Evolutionary conservation across 2,888 invertebrate species (phyloP).

Genomic region (Ryuthela nishihirai): DNA sequence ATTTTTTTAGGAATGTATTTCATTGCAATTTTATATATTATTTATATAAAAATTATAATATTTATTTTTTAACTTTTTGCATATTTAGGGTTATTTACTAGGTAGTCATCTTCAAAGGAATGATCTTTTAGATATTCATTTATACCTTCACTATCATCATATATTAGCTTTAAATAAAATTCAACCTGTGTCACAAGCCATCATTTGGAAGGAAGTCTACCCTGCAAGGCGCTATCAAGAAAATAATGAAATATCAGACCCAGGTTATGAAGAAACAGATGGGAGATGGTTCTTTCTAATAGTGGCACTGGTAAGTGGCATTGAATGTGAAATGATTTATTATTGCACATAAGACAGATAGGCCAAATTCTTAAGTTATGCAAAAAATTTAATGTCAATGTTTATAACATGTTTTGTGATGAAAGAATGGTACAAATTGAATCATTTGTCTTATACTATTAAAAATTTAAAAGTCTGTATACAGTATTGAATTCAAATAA

Average conservation of each 20-base stretch:
- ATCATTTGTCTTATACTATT: too few relatives aligned
- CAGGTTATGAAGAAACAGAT: constrained; percentile 42
- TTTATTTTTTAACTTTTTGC: constrained; percentile 4
- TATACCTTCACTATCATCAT: constrained; percentile 70
- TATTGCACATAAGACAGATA: too few relatives aligned
- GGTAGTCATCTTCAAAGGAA: constrained; percentile 71
- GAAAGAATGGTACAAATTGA: too few relatives aligned
- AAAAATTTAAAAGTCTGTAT: too few relatives aligned
- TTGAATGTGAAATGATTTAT: too few relatives aligned
- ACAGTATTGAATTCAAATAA: too few relatives aligned
- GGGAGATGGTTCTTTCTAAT: constrained; percentile 49
- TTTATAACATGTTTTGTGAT: too few relatives aligned
- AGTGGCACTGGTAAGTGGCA: constrained; percentile 50
- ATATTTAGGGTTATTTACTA: constrained; percentile 63
- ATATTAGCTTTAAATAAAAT: constrained; percentile 59
- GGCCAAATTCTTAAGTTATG: too few relatives aligned
- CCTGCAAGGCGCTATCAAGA: constrained; percentile 45
- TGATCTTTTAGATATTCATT: constrained; percentile 70
- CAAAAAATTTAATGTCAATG: too few relatives aligned
- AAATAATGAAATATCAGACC: background rate
- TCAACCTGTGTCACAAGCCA: constrained; percentile 46
- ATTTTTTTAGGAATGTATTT: too few relatives aligned
- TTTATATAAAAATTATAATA: background rate
- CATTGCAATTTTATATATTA: background rate
- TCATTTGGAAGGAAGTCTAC: constrained; percentile 51